Percentiles rank a stretch among this genome's conserved stretches.
Evolutionary conservation across 1,140 invertebrate species (phyloP).

Genomic region (Sarcophaga peregrina): DNA sequence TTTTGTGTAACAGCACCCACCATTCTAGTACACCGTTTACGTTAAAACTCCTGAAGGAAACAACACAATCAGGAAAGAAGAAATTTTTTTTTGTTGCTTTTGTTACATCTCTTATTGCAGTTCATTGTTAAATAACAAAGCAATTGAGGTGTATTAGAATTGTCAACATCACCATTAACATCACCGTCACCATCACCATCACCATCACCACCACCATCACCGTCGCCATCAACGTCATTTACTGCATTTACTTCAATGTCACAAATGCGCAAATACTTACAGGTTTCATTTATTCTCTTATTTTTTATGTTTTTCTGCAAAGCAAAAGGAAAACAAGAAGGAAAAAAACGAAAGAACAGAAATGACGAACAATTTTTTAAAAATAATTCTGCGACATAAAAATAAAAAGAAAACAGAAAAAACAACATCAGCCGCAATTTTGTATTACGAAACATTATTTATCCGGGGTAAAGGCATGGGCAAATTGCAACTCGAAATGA

Average conservation of each 20-base stretch:
- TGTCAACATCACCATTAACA: background rate
- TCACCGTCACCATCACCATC: background rate
- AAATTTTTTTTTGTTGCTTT: too few species aligned
- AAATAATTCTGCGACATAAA: background rate
- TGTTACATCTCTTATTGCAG: background rate
- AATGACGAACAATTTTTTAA: background rate
- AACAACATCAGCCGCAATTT: background rate
- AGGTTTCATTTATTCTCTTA: background rate
- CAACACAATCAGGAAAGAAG: too few species aligned
- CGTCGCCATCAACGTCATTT: too few species aligned
- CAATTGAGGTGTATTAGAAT: conserved; percentile 17
- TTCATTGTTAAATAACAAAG: conserved; percentile 22
- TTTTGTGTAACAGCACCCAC: too few species aligned
- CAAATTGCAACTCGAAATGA: background rate
- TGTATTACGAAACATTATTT: background rate
- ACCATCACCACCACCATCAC: background rate
- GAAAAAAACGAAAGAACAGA: background rate
- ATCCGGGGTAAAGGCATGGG: background rate
- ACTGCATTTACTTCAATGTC: too few species aligned
- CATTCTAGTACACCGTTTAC: too few species aligned
- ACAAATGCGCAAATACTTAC: background rate
- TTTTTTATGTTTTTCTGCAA: background rate
- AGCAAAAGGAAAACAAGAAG: too few species aligned
- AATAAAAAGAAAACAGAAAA: background rate
- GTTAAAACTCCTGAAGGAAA: too few species aligned